Evolutionary conservation across 2,797 vertebrate species (phyloP), one percentile per base, ranked within the genome.

Genomic region (Pseudopleuronectes americanus): DNA sequence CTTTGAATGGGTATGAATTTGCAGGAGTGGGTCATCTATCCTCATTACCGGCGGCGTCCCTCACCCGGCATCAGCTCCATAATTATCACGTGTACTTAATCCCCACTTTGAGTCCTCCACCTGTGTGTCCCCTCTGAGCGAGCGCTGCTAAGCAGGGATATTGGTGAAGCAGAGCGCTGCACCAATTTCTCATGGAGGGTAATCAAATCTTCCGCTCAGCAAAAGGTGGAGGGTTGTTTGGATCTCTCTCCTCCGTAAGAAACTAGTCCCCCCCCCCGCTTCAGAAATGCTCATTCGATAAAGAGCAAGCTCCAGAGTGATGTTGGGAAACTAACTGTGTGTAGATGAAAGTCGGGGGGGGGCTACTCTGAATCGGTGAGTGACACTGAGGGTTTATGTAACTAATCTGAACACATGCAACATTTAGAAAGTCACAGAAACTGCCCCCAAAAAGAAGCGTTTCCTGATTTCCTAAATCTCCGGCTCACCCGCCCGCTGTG

Each of bases 71-170:
- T 53, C 33, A 59, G 76, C 83, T 81, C 74, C 62, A 64, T 71
- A 80, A 85, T 90, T 70, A 90, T 85, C 77, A 71, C 21, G 41
- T 80, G 68, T 77, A 63, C 83, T 90, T 88, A 88, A 90, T 89
- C 80, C 75, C 57, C 54, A 63, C 57, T 78, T 62, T 68, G 52
- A 83, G 66, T 36, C 26, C 59, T 70, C 61, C 68, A 85, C 83
- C 79, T 82, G 71, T 84, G 76, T 74, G 68, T 79, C 68, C 65
- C 59, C 56, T 63, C 64, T 23, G 26, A 66, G 48, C 54, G 57
- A 26, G 4, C 17, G 26, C 38, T 14, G 28, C 57, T 62, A 47
- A 73, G 72, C 28, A 26, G 52, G 57, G 59, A 74, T 52, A 31
- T 51, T 68, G 74, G 70, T 67, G 51, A 45, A 45, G 5, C 2